Base-by-base conservation (phyloP, 2,888 invertebrate species). In the Silvanus unidentatus region DNA sequence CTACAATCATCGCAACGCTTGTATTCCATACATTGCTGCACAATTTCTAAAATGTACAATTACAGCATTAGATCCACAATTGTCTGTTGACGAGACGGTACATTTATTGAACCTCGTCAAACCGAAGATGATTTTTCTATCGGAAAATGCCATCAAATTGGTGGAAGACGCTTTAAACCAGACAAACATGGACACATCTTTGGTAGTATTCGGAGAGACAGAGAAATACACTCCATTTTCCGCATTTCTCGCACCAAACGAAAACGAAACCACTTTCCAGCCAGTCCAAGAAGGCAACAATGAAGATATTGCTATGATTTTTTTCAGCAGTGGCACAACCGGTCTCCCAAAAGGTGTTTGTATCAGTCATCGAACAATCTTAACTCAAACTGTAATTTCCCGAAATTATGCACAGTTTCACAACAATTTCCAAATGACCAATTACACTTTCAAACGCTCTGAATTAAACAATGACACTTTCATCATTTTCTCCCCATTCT, bases 1-100 rank as follows among this genome's bases (percentile, higher is more conserved):
- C 1, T 15, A 42, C 12, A 52, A 52, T 30, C 49, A 48, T 10
- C 43, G 45, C 32, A 41, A 50, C 36, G 47, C 44, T 35, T 42
- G 39, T n/a, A 64, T 76, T 29, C 75, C 77, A 0, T 68, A 73
- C 42, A 71, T 77, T 32, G 76, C 76, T 1, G 68, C 72, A 0
- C 52, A 75, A 2, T 75, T 69, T 50, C 61, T 75, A 12, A 77
- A 77, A 2, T 63, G 58, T 1, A 59, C 53, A 13, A 40, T 61
- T 1, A 53, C 60, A 8, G 49, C 63, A 9, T 50, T 63, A 34
- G 65, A 69, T 46, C 62, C 64, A 1, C 50, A 49, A 0, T 45
- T 66, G 16, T 55, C 60, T 1, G 35, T 43, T 1, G 13, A 45
- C 2, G 64, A 65, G 22, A 43, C 48, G 1, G 28, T 42, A 2